Evolutionary conservation across 1,140 invertebrate species (phyloP), one percentile per base, ranked within the genome.

Genomic region (Neodiprion fabricii): DNA sequence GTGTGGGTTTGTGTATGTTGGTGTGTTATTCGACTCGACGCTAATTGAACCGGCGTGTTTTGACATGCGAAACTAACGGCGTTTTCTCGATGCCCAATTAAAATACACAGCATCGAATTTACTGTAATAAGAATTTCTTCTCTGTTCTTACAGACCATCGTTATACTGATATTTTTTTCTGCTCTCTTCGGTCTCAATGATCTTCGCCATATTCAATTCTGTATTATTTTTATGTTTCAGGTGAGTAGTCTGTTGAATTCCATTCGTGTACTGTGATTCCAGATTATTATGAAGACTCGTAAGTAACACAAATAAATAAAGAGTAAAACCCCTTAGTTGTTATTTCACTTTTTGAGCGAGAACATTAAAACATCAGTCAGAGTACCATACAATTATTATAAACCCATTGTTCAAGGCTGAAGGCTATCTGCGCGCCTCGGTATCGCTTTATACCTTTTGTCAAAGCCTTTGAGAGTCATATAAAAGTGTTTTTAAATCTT

Each of bases 21-120:
- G 53, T 61, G 53, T 61, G 53, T 61, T 61, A 61, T 61, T 61
- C n/a, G 53, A 61, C 53, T 61, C n/a, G 53, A 61, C 53, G 53
- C 53, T 61, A 61, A 61, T 61, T 61, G 53, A 61, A 61, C 53
- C 53, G 11, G 7, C 11, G n/a, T 61, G 53, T 61, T 61, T 61
- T 61, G 53, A 61, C 53, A 61, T 61, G 53, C 53, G 53, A 61
- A 61, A 61, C 53, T 61, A 61, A 61, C 53, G 53, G n/a, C 53
- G 53, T 61, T 61, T 17, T 17, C n/a, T 61, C 53, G 11, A 61
- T 61, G 9, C 53, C 53, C n/a, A 61, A 61, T 61, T 61, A 61
- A 61, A 61, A 61, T 17, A 5, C 28, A 40, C 2, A 5, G 28
- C 28, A 40, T 40, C 28, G 28, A 40, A 40, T 40, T 40, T 5